Conservation (phyloP, 2,888 invertebrate genomes). For the Phengaris alcon region DNA sequence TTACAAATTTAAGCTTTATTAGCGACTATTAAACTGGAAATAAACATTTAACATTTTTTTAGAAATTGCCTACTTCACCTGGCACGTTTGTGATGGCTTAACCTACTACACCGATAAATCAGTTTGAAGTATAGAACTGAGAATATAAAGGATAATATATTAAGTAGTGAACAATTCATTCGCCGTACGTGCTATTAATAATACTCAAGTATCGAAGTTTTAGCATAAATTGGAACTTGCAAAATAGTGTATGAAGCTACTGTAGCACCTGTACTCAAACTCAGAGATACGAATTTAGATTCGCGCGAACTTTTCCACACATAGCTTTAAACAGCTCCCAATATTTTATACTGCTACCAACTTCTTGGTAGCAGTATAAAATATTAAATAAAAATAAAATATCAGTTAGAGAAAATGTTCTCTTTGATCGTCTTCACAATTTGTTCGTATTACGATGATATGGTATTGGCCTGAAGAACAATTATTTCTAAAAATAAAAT, state of each 20-base stretch:
- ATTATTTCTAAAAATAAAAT: too few relatives aligned
- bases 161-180: slow-evolving; percentile 31
- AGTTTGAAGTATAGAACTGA: neutral
- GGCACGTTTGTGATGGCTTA: neutral
- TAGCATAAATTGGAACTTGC: slow-evolving; percentile 59
- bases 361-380: too few relatives aligned
- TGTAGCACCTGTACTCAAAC: slow-evolving; percentile 62
- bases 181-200: slow-evolving; percentile 32
- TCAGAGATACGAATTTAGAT: slow-evolving; percentile 63
- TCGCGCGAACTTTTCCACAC: slow-evolving; percentile 49
- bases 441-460: neutral
- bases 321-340: neutral
- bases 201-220: slow-evolving; percentile 45
- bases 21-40: too few relatives aligned
- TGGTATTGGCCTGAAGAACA: too few relatives aligned
- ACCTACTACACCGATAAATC: neutral
- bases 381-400: too few relatives aligned
- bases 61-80: too few relatives aligned
- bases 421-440: neutral
- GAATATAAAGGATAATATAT: slow-evolving; percentile 27
- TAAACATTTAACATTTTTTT: too few relatives aligned
- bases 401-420: neutral
- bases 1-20: too few relatives aligned
- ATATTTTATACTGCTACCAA: slow-evolving; percentile 26
- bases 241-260: slow-evolving; percentile 52